phyloP scores from a whole-genome alignment of 2,888 invertebrate species.

The Frankliniella intonsa region DNA sequence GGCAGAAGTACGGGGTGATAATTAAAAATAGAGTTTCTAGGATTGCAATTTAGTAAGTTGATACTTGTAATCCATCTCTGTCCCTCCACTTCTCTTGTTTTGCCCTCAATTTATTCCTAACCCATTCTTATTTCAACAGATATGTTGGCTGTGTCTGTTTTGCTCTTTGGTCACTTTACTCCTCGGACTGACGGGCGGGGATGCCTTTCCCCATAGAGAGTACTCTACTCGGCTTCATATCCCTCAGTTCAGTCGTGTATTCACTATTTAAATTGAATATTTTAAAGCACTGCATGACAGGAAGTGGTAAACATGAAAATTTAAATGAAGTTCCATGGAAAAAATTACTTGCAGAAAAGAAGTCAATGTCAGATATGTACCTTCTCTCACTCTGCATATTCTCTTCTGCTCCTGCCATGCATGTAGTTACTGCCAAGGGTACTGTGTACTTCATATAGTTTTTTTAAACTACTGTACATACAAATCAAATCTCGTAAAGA shows the following conservation, averaged over 20 bases:
- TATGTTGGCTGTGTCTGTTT: slow-evolving; percentile 15
- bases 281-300: neutral
- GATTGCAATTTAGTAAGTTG: slow-evolving; percentile 7
- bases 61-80: neutral
- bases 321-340: neutral
- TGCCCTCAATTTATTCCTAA: neutral
- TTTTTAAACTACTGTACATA: neutral
- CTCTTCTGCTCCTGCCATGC: neutral
- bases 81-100: too few species aligned
- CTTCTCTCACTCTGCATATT: neutral
- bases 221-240: too few species aligned
- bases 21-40: slow-evolving; percentile 16
- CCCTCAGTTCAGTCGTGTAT: too few species aligned
- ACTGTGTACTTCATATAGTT: slow-evolving; percentile 15
- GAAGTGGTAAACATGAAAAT: neutral
- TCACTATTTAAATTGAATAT: too few species aligned
- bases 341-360: neutral
- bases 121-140: neutral
- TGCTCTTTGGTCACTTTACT: slow-evolving; percentile 8
- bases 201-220: too few species aligned
- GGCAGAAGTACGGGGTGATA: neutral
- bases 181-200: neutral
- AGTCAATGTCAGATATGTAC: neutral
- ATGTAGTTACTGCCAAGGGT: slow-evolving; percentile 17
- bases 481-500: neutral